Evolutionary conservation across 2,888 invertebrate genomes (phyloP).

Genomic region (Heliconius cydno): DNA sequence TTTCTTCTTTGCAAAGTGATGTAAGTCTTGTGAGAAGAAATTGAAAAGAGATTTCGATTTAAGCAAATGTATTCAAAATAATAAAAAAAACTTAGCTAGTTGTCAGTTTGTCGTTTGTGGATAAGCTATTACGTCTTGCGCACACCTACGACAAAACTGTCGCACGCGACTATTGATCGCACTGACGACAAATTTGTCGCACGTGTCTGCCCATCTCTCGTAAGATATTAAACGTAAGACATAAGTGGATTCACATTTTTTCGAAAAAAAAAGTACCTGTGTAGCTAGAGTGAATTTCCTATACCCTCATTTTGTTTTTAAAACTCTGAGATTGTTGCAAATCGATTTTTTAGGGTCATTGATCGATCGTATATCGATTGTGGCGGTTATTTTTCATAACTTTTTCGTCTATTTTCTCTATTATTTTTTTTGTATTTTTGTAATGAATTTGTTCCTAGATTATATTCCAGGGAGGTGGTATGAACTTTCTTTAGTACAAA

Average conservation of each 20-base stretch:
- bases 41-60: constrained; percentile 61
- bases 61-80: constrained; percentile 73
- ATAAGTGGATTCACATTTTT: constrained; percentile 67
- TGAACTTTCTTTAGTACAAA: constrained; percentile 60
- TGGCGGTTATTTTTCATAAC: constrained; percentile 29
- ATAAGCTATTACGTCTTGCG: constrained; percentile 57
- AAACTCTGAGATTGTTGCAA: constrained; percentile 71
- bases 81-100: constrained; percentile 66
- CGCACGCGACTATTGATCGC: constrained; percentile 28
- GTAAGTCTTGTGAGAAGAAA: constrained; percentile 48
- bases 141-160: constrained; percentile 38
- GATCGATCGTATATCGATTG: constrained; percentile 38
- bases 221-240: constrained; percentile 72
- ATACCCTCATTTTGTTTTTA: constrained; percentile 51
- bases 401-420: constrained; percentile 34
- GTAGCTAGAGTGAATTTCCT: constrained; percentile 81
- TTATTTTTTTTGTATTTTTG: constrained; percentile 36
- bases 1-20: constrained; percentile 47
- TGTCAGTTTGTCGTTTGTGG: constrained; percentile 72
- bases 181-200: constrained; percentile 47
- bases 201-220: constrained; percentile 60
- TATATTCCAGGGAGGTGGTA: constrained; percentile 65
- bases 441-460: constrained; percentile 51
- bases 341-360: constrained; percentile 51
- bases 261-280: constrained; percentile 67